phyloP scores from a whole-genome alignment of 1,140 invertebrate genomes.

The Ceratina calcarata region DNA sequence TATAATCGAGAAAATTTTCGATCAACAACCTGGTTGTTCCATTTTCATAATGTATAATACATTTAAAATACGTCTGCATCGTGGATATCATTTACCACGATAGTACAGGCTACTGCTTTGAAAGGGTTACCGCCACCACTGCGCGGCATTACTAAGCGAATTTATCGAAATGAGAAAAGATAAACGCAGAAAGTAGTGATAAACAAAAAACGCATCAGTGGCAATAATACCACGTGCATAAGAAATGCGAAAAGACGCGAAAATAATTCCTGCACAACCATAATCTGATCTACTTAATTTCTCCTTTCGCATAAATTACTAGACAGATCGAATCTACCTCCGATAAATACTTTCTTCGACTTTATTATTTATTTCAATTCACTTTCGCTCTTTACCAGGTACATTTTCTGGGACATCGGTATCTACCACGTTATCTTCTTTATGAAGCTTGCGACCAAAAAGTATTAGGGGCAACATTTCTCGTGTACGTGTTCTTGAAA shows the following conservation, averaged over 20 bases:
- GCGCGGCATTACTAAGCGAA: background rate
- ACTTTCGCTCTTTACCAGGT: no score
- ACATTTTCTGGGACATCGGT: no score
- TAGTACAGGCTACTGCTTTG: background rate
- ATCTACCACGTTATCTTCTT: no score
- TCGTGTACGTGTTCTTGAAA: background rate
- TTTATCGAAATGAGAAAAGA: background rate
- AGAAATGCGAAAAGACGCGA: background rate
- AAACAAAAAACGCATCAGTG: background rate
- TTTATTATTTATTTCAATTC: no score
- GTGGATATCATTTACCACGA: background rate
- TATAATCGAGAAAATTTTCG: background rate
- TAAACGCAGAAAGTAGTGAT: slow-evolving; percentile 1
- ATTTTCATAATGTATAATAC: background rate
- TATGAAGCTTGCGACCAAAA: background rate
- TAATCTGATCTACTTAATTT: no score
- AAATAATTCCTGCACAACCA: background rate
- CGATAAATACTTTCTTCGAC: no score
- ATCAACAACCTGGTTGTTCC: background rate
- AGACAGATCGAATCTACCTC: no score
- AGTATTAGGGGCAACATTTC: background rate
- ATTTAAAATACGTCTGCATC: background rate
- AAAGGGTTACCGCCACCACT: no score
- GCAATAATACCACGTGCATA: background rate
- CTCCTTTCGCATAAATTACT: background rate